These are phyloP conservation scores for Saccopteryx leptura DNA, from an alignment of 2,113 vertebrate species.

Conservation along the genomic window DNA sequence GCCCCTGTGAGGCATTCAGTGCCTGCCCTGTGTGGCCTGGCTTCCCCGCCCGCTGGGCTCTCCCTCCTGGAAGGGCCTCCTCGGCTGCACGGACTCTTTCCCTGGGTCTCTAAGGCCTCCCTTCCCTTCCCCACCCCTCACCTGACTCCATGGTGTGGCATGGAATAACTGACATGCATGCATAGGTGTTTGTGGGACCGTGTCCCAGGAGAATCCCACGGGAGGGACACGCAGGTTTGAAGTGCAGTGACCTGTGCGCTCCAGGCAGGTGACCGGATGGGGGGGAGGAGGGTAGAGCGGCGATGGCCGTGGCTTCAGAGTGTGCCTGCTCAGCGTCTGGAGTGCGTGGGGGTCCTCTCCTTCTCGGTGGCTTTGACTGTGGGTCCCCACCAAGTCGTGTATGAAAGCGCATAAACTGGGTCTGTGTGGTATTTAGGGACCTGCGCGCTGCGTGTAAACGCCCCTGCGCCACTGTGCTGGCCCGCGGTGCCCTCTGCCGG, in stretches of 20 bases:
- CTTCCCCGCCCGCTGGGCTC: fast-evolving
- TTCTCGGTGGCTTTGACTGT: background rate
- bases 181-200: fast-evolving
- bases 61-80: background rate
- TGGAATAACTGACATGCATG: fast-evolving
- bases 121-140: too few species aligned
- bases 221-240: background rate
- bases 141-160: background rate
- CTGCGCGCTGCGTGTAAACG: fast-evolving
- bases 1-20: fast-evolving
- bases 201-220: background rate
- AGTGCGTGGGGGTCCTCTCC: too few species aligned
- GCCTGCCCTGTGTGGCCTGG: background rate
- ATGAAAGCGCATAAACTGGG: fast-evolving
- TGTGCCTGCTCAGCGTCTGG: background rate
- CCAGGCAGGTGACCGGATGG: fast-evolving
- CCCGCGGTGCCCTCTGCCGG: too few species aligned
- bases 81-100: background rate
- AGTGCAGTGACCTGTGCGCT: fast-evolving
- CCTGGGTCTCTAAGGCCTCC: fast-evolving
- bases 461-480: too few species aligned
- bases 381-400: fast-evolving
- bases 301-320: background rate
- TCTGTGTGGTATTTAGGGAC: fast-evolving
- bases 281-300: background rate